Evolutionary conservation across 1,140 invertebrate genomes (phyloP), one percentile per base, ranked within the genome.

Genomic region (Hyposmocoma kahamanoa): DNA sequence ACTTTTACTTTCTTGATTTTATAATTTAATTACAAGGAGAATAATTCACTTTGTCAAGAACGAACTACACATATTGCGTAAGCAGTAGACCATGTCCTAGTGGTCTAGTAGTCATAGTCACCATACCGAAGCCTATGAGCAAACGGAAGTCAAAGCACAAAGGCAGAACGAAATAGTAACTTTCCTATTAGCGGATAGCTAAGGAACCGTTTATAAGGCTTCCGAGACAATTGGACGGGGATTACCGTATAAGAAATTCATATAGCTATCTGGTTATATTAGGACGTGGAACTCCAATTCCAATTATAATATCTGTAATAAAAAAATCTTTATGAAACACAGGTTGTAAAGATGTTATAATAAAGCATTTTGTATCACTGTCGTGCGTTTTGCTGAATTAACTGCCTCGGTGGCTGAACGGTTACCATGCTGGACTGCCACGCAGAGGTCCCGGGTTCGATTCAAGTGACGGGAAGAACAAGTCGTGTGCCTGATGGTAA

Each of bases 81-180:
- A 28, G 5, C 26, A 22, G 0, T 0, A 11, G 9, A 18, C 9
- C 15, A 11, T 10, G 32, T 22, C 17, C 30, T 3, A 43, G n/a
- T n/a, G n/a, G n/a, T n/a, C n/a, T n/a, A n/a, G n/a, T n/a, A 39
- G 42, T 19, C 21, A 53, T 66, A 50, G 59, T 58, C 53, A 66
- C 54, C 50, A 18, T 48, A 50, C 24, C 46, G 71, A 77, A 77
- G 67, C 73, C 72, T 60, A 47, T 51, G 56, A 59, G 57, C 56
- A 56, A 63, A 67, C 66, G 73, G 68, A 73, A 71, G 65, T 63
- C 43, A 51, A 47, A 22, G 54, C 64, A 58, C 64, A 60, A 73
- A 71, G 68, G 62, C 56, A 61, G 56, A 63, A 67, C 59, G 56
- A 67, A 76, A 67, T 72, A 61, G 59, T 60, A 61, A 66, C 62